Evolutionary conservation across 2,888 invertebrate species (phyloP), one percentile per base, ranked within the genome.

Genomic region (Cataglyphis rosenhaueri): DNA sequence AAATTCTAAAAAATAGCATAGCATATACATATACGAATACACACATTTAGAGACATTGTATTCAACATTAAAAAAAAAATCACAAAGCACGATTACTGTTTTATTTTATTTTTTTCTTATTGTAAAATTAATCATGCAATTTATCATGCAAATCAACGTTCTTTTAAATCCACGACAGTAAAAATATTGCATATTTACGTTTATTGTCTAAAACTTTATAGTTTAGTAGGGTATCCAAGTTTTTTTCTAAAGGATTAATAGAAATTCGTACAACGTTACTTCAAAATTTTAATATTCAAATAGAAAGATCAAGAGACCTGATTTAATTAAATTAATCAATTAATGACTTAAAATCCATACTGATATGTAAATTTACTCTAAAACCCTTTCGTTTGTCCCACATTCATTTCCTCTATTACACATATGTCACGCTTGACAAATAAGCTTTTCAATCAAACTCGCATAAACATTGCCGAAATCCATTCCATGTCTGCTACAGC

Each of bases 401-500:
- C 18, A 8, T 18, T 62, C n/a, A 35, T 5, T 64, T 35, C n/a
- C 25, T 76, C 38, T 38, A 21, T 48, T 8, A 44, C 59, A 15
- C 29, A 59, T 15, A 32, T 21, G 9, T 38, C 65, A 15, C 65
- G 18, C 25, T 44, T 3, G n/a, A 41, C 29, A 32, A 29, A 44
- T 29, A 66, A 59, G 78, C 61, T 59, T 61, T 3, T 21, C 44
- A 25, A 79, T 68, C 21, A 78, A 35, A 25, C 25, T 12, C n/a
- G 10, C 10, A 48, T 41, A 59, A 57, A 59, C 68, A 10, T 57
- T 10, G 35, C 73, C 38, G 18, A 74, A 68, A 48, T 10, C 12
- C 25, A 41, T 38, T 44, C 38, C 18, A 41, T 25, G 64, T 61
- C 32, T 48, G 68, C 38, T 61, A 76, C 15, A 25, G 9, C 35